Base-by-base conservation (phyloP, 2,888 invertebrate genomes). In the Adelphocoris suturalis region DNA sequence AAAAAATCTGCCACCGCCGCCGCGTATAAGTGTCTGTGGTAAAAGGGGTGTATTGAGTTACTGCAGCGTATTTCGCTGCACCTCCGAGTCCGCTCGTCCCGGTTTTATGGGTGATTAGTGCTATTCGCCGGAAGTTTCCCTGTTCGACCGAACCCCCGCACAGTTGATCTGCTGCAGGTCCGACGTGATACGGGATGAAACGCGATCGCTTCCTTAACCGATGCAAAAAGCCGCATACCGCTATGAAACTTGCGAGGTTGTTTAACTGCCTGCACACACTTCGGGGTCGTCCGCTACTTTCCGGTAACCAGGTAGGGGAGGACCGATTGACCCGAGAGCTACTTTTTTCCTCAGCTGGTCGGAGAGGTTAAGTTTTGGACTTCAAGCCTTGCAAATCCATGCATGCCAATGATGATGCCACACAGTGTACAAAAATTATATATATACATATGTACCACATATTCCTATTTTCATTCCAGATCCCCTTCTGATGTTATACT, bases 1-100 rank as follows among this genome's bases (percentile, higher is more conserved):
- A 76, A 86, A 75, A 86, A 86, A 75, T 75, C 23, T 86, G 86
- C 86, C 86, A 86, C 86, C 48, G 75, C 86, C 48, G 37, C 37
- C 2, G 37, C 7, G 23, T 68, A 16, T 47, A 86, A 86, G 86
- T 75, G 86, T 75, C 75, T 86, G 86, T n/a, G 86, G 86, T 86
- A n/a, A 75, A 46, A 7, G 23, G 86, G 19, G 37, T 37, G 37
- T 37, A n/a, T 86, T 46, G 86, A 23, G 27, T 86, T 86, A 46
- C 86, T 14, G 23, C 13, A 68, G 75, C 47, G 75, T 37, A 86
- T 75, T 75, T n/a, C 37, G 85, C 57, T 37, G 86, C 61, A 86
- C 46, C 86, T 61, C 48, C 80, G 14, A 47, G 7, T 37, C 7
- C 80, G 80, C 19, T 75, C 28, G 75, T 46, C 48, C 86, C 48